Evolutionary conservation across 2,888 invertebrate species (phyloP).

Genomic region (Amblyjoppa fuscipennis): DNA sequence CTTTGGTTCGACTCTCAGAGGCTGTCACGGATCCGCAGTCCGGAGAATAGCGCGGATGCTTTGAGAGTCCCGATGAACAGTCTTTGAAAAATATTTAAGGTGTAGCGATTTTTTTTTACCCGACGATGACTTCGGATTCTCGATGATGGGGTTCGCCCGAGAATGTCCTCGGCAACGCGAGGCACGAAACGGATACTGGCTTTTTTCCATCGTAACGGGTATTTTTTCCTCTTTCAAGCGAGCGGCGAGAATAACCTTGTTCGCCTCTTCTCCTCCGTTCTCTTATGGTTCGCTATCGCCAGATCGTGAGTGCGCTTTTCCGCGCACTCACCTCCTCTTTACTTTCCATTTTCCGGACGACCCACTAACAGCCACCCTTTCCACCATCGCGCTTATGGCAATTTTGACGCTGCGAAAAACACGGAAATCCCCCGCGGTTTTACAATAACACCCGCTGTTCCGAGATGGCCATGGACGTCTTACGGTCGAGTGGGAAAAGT

Average conservation of each 20-base stretch:
- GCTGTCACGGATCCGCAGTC: not conserved
- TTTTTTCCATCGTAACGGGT: not conserved
- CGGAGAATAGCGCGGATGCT: not conserved
- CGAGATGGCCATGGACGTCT: not conserved
- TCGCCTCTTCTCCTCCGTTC: not conserved
- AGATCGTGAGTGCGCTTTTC: not conserved
- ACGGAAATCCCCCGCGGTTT: not conserved
- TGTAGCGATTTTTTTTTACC: not conserved
- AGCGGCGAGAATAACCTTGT: slow-evolving; percentile 28
- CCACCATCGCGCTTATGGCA: not conserved
- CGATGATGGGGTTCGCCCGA: not conserved
- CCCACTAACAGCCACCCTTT: slow-evolving; percentile 11
- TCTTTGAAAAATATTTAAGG: not conserved
- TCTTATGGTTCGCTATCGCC: slow-evolving; percentile 29
- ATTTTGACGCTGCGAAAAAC: slow-evolving; percentile 14
- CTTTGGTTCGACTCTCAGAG: not conserved
- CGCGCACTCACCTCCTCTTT: slow-evolving; percentile 39
- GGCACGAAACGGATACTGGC: not conserved
- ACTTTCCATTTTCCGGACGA: slow-evolving; percentile 48
- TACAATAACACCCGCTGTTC: slow-evolving; percentile 38
- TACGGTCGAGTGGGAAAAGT: slow-evolving; percentile 16
- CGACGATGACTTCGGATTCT: not conserved
- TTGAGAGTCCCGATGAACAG: not conserved
- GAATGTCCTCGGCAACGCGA: not conserved
- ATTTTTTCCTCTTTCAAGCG: slow-evolving; percentile 6